Evolutionary conservation across 2,888 invertebrate genomes (phyloP), one percentile per base, ranked within the genome.

Genomic region (Amphipoea lucens): DNA sequence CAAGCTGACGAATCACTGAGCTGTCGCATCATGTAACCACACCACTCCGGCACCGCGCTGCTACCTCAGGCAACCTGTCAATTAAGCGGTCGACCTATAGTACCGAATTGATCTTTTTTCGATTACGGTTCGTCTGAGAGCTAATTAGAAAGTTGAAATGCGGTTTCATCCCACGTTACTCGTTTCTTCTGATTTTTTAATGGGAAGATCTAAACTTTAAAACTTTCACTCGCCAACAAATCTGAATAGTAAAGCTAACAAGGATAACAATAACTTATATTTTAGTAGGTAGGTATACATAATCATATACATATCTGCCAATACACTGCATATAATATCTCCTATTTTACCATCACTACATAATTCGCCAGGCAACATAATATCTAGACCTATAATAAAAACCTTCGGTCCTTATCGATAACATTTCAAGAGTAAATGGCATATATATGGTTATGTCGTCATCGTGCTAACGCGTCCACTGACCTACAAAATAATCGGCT

Each of bases 111-210:
- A 11, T 79, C 2, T 51, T 65, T 67, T 65, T 69, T n/a, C 48
- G 57, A 40, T 48, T 82, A 67, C 54, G 62, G 77, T 51, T 70
- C 17, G 20, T 81, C 29, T 65, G 51, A 72, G 70, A 79, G 40
- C 20, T 76, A 54, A 69, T 74, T 79, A 76, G 84, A 83, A 83
- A 81, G 85, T 81, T 77, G 40, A 40, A 71, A 79, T 51, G 42
- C 63, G 63, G 29, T 36, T 63, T 17, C n/a, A n/a, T 60, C 9
- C 23, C 23, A 54, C 48, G 29, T 20, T 14, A 74, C 48, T 66
- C n/a, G 36, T 42, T 51, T 51, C 20, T 51, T 20, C 17, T 48
- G 23, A 42, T 76, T 40, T 29, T 54, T 65, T 57, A 11, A 14
- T 48, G 14, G 29, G 23, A 48, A 48, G 20, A 2, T 66, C n/a